These are phyloP conservation scores for Heliocidaris tuberculata DNA, from an alignment of 35 echinoderm and acorn worm species.

Conservation along the genomic window DNA sequence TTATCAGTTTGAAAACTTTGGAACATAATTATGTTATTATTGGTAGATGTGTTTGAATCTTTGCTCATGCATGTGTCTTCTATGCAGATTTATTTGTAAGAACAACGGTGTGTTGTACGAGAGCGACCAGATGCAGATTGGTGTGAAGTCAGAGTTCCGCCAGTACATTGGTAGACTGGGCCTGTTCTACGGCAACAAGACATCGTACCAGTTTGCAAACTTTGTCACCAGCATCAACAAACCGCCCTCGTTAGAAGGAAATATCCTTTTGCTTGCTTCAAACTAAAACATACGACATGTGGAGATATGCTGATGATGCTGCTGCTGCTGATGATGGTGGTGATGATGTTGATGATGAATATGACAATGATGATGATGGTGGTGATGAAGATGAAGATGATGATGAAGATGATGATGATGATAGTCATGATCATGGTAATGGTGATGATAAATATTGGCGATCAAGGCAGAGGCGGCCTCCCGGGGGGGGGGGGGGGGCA, in stretches of 20 bases:
- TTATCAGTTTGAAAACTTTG: no score
- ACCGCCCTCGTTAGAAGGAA: conserved; percentile 2
- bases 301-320: background rate
- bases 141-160: conserved; percentile 88
- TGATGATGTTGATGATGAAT: background rate
- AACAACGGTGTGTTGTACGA: conserved; percentile 97
- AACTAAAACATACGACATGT: background rate
- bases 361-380: background rate
- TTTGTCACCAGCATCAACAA: conserved; percentile 61
- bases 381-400: background rate
- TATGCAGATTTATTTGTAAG: conserved; percentile 94
- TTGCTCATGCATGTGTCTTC: no score
- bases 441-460: no score
- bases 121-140: conserved; percentile 95
- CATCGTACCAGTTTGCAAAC: conserved; percentile 76
- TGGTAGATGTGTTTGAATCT: no score
- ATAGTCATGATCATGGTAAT: background rate
- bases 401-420: background rate
- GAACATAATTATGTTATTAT: no score
- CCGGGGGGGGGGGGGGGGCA: no score
- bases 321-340: background rate
- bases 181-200: conserved; percentile 98
- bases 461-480: no score
- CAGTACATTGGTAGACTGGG: conserved; percentile 70
- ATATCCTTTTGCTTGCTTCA: conserved; percentile 70